These are phyloP conservation scores for Calyptomena viridis DNA, from an alignment of 2,113 vertebrate genomes.

Conservation along the genomic window DNA sequence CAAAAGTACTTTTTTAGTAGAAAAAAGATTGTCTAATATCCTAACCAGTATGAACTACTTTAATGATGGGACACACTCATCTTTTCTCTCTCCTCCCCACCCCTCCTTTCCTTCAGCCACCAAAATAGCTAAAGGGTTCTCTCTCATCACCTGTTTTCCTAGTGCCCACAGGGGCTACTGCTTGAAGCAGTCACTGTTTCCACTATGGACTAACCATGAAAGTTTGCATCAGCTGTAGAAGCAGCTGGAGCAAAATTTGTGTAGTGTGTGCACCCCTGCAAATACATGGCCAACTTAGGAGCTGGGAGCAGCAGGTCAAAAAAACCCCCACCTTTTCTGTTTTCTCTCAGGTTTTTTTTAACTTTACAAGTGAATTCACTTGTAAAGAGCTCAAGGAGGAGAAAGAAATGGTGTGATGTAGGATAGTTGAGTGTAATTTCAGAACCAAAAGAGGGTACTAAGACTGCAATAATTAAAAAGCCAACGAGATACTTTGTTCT, in stretches of 20 bases:
- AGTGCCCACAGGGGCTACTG: background rate
- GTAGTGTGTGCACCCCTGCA: background rate
- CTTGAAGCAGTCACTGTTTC: background rate
- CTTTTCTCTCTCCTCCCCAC: background rate
- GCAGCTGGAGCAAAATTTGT: background rate
- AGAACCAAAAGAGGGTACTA: background rate
- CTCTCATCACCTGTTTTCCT: background rate
- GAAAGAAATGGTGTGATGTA: accelerated
- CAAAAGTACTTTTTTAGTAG: background rate
- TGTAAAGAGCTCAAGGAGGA: background rate
- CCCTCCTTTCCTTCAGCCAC: background rate
- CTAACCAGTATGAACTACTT: background rate
- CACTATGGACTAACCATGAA: background rate
- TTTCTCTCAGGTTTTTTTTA: background rate
- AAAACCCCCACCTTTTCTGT: background rate
- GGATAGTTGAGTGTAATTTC: background rate
- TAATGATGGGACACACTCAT: background rate
- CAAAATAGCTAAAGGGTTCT: background rate
- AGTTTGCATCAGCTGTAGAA: background rate
- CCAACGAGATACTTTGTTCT: background rate
- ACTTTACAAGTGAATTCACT: background rate
- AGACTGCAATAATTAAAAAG: background rate
- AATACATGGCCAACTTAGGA: background rate
- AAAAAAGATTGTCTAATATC: background rate
- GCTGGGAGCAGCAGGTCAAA: background rate